Conservation (phyloP, 2,888 invertebrate genomes). For the Escarpia spicata region DNA sequence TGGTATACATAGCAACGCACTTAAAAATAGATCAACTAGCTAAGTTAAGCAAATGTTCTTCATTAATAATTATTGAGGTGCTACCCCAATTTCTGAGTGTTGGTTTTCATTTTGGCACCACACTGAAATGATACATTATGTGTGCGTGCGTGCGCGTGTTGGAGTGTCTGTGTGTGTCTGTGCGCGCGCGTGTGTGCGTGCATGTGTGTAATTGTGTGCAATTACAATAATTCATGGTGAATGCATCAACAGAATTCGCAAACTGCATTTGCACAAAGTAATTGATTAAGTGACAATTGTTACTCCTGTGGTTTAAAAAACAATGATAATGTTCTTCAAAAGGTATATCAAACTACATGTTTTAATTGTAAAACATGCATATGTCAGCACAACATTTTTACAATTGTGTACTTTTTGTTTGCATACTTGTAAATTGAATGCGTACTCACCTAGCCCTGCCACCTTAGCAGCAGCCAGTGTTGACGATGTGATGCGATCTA, state of each 20-base stretch:
- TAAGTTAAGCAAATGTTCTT: background rate
- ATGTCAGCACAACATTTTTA: background rate
- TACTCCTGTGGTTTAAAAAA: too few species aligned
- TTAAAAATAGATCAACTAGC: background rate
- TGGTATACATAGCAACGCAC: background rate
- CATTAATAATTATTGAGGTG: background rate
- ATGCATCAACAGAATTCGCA: too few species aligned
- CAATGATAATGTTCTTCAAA: too few species aligned
- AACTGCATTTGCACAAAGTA: too few species aligned
- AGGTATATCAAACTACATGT: background rate
- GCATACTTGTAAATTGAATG: background rate
- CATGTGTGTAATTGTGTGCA: too few species aligned
- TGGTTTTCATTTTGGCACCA: background rate
- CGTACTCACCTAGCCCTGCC: background rate
- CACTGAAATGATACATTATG: too few species aligned
- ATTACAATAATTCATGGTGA: too few species aligned
- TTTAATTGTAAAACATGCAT: background rate
- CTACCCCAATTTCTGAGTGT: too few species aligned
- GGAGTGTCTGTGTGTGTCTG: too few species aligned
- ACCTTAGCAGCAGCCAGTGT: background rate
- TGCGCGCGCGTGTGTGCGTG: too few species aligned
- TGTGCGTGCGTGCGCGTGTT: too few species aligned
- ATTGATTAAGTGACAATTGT: too few species aligned
- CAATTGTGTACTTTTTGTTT: background rate
- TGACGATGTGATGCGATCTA: background rate